These are phyloP conservation scores for Oryzaephilus surinamensis DNA, from an alignment of 1,140 invertebrate species.

Conservation along the genomic window DNA sequence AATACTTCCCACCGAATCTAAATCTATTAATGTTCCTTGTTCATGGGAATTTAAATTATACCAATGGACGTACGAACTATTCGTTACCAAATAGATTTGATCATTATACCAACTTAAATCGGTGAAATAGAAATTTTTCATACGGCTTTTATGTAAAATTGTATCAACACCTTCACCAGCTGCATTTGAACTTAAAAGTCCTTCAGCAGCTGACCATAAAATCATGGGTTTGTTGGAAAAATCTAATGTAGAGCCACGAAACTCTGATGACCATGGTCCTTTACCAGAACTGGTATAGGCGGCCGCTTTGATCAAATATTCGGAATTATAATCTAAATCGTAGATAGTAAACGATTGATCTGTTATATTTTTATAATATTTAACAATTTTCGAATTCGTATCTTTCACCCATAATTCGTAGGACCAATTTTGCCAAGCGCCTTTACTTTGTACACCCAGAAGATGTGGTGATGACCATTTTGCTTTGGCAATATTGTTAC, in stretches of 20 bases:
- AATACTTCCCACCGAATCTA: conserved; percentile 63
- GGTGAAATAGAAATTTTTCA: conserved; percentile 32
- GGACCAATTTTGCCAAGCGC: conserved; percentile 75
- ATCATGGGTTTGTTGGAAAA: conserved; percentile 35
- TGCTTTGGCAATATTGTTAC: conserved; percentile 58
- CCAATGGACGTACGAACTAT: conserved; percentile 57
- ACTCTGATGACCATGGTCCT: conserved; percentile 70
- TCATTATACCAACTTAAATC: conserved; percentile 32
- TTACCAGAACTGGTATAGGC: conserved; percentile 63
- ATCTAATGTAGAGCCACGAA: conserved; percentile 54
- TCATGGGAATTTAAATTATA: conserved; percentile 54
- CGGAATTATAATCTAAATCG: conserved; percentile 57
- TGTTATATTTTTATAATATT: conserved; percentile 45
- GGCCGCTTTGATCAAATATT: conserved; percentile 66
- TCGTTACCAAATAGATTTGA: conserved; percentile 60
- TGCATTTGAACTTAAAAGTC: conserved; percentile 60
- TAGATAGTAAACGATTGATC: conserved; percentile 52
- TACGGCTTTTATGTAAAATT: conserved; percentile 47
- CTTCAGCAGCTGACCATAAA: conserved; percentile 61
- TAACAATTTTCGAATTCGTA: conserved; percentile 39
- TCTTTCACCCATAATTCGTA: conserved; percentile 69
- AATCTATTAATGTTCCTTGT: conserved; percentile 46
- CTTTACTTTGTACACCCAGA: conserved; percentile 64
- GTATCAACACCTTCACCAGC: conserved; percentile 58
- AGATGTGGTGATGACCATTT: conserved; percentile 68